phyloP scores from a whole-genome alignment of 1,140 invertebrate genomes.

The Magallana gigas region DNA sequence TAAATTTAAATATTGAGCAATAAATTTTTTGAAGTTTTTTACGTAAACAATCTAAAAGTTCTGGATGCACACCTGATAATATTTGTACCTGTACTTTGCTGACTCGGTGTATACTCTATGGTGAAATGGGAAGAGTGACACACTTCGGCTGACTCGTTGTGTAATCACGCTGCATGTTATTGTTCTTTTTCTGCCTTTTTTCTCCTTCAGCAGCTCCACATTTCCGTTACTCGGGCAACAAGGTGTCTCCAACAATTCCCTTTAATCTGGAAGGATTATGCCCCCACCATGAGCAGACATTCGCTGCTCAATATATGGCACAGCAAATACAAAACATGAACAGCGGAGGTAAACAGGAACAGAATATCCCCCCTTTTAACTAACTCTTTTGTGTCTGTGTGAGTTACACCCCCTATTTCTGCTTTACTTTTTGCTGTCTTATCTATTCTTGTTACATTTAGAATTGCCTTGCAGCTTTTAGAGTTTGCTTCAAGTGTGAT shows the following conservation, averaged over 20 bases:
- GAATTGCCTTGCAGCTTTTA: conserved; percentile 12
- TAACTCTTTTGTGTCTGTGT: conserved; percentile 23
- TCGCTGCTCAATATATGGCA: conserved; percentile 70
- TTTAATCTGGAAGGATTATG: conserved; percentile 71
- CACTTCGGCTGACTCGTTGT: neutral
- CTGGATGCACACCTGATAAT: neutral
- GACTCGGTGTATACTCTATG: neutral
- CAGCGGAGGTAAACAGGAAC: conserved; percentile 63
- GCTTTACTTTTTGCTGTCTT: conserved; percentile 15
- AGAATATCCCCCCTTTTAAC: conserved; percentile 33
- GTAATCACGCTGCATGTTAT: conserved; percentile 28
- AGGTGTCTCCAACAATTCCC: conserved; percentile 60
- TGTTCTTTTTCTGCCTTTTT: conserved; percentile 27
- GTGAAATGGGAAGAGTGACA: neutral
- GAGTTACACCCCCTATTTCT: conserved; percentile 16
- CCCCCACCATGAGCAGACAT: conserved; percentile 74
- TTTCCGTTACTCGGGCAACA: conserved; percentile 73
- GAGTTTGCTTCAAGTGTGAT: conserved; percentile 4
- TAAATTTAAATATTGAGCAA: too few species aligned
- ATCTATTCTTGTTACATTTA: neutral
- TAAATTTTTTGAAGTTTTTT: too few species aligned
- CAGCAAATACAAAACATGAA: conserved; percentile 67
- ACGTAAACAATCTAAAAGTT: neutral
- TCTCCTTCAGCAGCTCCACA: conserved; percentile 65
- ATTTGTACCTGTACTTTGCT: neutral